phyloP scores from a whole-genome alignment of 1,140 invertebrate genomes.

The Panagrolaimus sp. region DNA sequence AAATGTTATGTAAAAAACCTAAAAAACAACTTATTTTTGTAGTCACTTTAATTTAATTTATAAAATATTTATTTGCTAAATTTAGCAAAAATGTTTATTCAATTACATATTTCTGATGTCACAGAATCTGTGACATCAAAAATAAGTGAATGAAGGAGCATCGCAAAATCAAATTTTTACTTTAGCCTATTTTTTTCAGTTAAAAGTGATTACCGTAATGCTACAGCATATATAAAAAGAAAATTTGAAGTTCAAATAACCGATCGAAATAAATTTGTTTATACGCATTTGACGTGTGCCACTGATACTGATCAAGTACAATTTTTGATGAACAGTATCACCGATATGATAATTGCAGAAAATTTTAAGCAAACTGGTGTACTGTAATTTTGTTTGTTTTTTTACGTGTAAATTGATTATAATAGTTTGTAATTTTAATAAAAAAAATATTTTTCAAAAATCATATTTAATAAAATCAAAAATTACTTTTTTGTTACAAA shows the following conservation, averaged over 20 bases:
- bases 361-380: conserved; percentile 40
- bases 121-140: background rate
- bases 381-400: conserved; percentile 7
- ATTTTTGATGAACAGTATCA: conserved; percentile 28
- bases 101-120: background rate
- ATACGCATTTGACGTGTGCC: conserved; percentile 29
- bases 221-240: conserved; percentile 32
- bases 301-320: conserved; percentile 30
- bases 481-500: too few relatives aligned
- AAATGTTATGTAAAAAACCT: background rate
- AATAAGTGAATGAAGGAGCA: background rate
- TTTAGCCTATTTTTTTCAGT: conserved; percentile 32
- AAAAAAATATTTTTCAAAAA: too few relatives aligned
- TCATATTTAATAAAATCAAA: too few relatives aligned
- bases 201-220: conserved; percentile 41
- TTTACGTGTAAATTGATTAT: background rate
- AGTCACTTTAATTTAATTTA: background rate
- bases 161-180: background rate
- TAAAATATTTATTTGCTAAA: conserved; percentile 1
- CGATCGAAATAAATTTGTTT: conserved; percentile 30
- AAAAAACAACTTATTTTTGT: background rate
- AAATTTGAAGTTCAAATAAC: conserved; percentile 35
- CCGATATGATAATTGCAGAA: conserved; percentile 36
- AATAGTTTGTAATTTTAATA: too few relatives aligned
- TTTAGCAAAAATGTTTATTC: background rate